phyloP scores from a whole-genome alignment of 2,888 invertebrate genomes.

The Doris montereyensis region DNA sequence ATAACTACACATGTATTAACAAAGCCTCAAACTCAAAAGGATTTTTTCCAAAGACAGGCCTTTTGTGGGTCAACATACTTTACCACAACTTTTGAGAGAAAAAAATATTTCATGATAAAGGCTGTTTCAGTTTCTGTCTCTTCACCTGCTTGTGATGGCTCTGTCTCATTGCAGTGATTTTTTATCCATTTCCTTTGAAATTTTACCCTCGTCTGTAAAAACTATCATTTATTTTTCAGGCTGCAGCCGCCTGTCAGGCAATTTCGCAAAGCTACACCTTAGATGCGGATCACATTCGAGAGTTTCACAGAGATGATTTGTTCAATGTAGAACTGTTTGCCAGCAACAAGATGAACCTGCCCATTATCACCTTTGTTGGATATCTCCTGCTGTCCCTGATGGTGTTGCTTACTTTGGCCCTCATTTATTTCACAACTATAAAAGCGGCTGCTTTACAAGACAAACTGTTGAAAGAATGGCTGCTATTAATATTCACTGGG shows the following conservation, averaged over 20 bases:
- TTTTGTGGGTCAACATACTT: too few relatives aligned
- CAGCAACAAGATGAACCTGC: conserved; percentile 30
- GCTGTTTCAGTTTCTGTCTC: too few relatives aligned
- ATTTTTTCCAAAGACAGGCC: too few relatives aligned
- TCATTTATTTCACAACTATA: conserved; percentile 26
- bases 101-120: too few relatives aligned
- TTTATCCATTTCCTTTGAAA: too few relatives aligned
- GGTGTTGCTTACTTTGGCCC: conserved; percentile 7
- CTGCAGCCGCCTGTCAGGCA: conserved; percentile 27
- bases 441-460: conserved; percentile 10
- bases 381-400: background rate
- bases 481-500: background rate
- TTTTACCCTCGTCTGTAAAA: too few relatives aligned
- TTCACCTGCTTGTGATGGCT: too few relatives aligned
- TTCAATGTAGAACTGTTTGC: conserved; percentile 42
- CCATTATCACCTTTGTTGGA: conserved; percentile 13
- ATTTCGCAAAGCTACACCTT: conserved; percentile 4
- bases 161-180: too few relatives aligned
- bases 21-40: too few relatives aligned
- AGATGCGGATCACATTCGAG: conserved; percentile 20
- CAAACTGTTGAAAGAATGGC: background rate
- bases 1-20: too few relatives aligned
- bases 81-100: too few relatives aligned
- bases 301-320: conserved; percentile 35
- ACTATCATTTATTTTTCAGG: conserved; percentile 28